These are phyloP conservation scores for Latheticus oryzae DNA, from an alignment of 2,888 invertebrate genomes.

Conservation along the genomic window DNA sequence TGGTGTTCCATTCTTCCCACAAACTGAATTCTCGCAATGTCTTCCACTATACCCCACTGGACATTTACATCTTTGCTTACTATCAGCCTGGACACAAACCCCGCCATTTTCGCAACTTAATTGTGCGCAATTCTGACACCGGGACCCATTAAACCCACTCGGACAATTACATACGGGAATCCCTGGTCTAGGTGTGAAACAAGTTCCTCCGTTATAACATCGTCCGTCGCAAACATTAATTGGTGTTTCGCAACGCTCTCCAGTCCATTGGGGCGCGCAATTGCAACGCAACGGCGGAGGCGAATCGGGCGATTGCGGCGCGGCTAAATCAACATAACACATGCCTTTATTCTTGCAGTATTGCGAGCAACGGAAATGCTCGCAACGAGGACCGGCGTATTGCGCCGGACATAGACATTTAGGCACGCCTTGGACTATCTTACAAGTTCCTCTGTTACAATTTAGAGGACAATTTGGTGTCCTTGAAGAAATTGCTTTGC, in stretches of 20 bases:
- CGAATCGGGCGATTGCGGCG: conserved; percentile 51
- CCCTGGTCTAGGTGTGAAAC: conserved; percentile 62
- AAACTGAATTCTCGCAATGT: conserved; percentile 66
- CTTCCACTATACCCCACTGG: conserved; percentile 68
- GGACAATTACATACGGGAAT: conserved; percentile 67
- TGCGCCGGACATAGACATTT: conserved; percentile 75
- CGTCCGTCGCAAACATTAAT: conserved; percentile 69
- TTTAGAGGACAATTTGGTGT: conserved; percentile 67
- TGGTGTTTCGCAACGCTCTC: conserved; percentile 73
- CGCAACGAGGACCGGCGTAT: conserved; percentile 76
- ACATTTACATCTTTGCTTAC: conserved; percentile 68
- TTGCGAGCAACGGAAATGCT: conserved; percentile 76
- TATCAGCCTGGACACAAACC: conserved; percentile 67
- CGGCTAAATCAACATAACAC: conserved; percentile 66
- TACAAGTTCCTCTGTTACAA: conserved; percentile 74
- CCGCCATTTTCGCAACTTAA: conserved; percentile 73
- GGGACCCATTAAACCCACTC: conserved; percentile 67
- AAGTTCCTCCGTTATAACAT: conserved; percentile 74
- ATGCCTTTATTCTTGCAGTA: conserved; percentile 74
- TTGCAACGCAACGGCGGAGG: conserved; percentile 66
- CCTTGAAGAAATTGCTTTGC: conserved; percentile 54
- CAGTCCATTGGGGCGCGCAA: conserved; percentile 75
- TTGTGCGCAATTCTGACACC: conserved; percentile 71
- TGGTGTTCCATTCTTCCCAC: conserved; percentile 58
- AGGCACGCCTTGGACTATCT: conserved; percentile 66